A percentile compares a stretch with the other conserved stretches of the same genome.
Conservation (phyloP, 2,888 invertebrate species). For the Megastigmus dorsalis region DNA sequence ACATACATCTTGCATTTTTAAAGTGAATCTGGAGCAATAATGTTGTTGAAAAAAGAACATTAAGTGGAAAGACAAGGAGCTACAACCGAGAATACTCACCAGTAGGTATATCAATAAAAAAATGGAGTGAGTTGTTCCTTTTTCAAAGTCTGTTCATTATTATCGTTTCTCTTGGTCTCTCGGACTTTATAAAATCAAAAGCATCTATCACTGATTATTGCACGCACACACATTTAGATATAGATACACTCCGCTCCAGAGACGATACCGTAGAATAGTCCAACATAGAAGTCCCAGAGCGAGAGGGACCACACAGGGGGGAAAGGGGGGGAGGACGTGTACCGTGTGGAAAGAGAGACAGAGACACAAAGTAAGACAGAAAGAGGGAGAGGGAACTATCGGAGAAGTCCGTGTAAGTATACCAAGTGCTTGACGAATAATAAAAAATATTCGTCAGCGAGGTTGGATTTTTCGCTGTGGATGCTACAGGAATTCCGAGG, state of each 20-base stretch:
- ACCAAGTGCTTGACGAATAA: background rate
- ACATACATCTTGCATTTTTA: too few relatives aligned
- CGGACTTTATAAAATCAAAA: background rate
- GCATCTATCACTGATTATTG: too few relatives aligned
- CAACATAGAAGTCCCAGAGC: constrained; percentile 33
- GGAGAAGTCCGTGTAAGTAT: constrained; percentile 49
- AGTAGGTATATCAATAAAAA: background rate
- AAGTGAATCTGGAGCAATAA: too few relatives aligned
- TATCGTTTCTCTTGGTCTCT: background rate
- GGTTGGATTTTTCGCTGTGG: background rate
- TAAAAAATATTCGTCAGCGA: background rate
- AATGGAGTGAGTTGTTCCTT: background rate
- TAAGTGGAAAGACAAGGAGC: background rate
- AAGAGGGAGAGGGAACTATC: constrained; percentile 46
- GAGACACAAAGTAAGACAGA: constrained; percentile 28
- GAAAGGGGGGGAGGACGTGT: background rate
- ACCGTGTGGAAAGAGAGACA: constrained; percentile 12
- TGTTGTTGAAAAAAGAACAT: background rate
- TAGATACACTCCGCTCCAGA: background rate
- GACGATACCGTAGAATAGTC: constrained; percentile 39
- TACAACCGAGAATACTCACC: constrained; percentile 17
- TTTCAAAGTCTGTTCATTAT: constrained; percentile 20
- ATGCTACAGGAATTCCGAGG: too few relatives aligned
- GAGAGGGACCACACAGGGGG: constrained; percentile 26
- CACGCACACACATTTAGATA: background rate